These are phyloP conservation scores for Tor tambroides DNA, from an alignment of 2,113 vertebrate genomes.

Conservation along the genomic window DNA sequence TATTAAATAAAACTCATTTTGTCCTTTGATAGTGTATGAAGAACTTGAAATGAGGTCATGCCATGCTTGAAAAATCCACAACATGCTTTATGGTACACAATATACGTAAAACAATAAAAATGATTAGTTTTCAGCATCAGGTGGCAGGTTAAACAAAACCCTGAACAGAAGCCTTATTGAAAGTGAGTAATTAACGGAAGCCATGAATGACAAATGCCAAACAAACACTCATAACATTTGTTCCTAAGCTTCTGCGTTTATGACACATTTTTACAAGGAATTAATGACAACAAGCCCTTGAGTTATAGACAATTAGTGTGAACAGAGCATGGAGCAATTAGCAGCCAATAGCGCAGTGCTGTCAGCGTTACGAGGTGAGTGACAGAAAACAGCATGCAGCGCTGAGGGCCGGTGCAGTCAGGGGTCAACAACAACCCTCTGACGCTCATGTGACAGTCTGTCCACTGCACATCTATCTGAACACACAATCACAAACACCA, in stretches of 20 bases:
- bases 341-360: slow-evolving; percentile 63
- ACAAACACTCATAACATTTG: slow-evolving; percentile 54
- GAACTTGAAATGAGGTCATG: too few species aligned
- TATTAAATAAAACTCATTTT: background rate
- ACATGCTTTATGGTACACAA: background rate
- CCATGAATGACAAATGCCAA: slow-evolving; percentile 20
- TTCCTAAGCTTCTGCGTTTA: slow-evolving; percentile 40
- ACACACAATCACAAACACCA: background rate
- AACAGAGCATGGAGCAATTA: slow-evolving; percentile 70
- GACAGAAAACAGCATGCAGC: slow-evolving; percentile 72
- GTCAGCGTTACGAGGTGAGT: slow-evolving; percentile 77
- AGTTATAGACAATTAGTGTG: slow-evolving; percentile 63
- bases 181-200: slow-evolving; percentile 22
- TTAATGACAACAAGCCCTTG: slow-evolving; percentile 55
- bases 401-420: slow-evolving; percentile 70
- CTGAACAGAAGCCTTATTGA: slow-evolving; percentile 51
- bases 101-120: background rate
- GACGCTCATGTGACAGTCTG: too few species aligned
- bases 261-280: slow-evolving; percentile 44
- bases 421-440: slow-evolving; percentile 59
- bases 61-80: background rate
- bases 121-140: background rate
- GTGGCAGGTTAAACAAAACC: slow-evolving; percentile 54
- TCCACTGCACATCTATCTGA: too few species aligned
- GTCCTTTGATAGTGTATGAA: too few species aligned